Percentiles rank a stretch among this genome's conserved stretches.
These are phyloP conservation scores for Microhierax caerulescens DNA, from an alignment of 2,797 vertebrate species.

Conservation along the genomic window DNA sequence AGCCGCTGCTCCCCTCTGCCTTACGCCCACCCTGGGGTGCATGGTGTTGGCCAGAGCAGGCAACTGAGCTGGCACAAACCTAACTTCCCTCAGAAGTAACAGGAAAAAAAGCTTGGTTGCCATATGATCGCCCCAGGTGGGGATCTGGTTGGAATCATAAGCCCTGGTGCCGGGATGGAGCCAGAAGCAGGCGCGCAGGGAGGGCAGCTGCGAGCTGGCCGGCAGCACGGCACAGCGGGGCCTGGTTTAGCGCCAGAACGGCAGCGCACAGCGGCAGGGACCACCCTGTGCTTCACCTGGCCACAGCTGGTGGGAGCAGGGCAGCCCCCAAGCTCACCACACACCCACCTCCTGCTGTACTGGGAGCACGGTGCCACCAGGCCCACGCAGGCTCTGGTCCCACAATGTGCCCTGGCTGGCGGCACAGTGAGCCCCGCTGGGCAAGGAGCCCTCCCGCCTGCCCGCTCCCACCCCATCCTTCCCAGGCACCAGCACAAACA, in stretches of 20 bases:
- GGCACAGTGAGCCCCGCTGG: background rate
- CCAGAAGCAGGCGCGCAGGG: background rate
- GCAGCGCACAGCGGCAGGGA: accelerated
- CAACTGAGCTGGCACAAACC: background rate
- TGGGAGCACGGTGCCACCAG: background rate
- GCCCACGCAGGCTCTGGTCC: background rate
- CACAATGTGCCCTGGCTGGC: accelerated
- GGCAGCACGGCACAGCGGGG: background rate
- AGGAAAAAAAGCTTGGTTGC: background rate
- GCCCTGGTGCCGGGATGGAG: accelerated
- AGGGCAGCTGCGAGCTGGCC: background rate
- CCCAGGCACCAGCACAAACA: background rate
- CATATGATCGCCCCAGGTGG: no score
- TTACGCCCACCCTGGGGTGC: background rate
- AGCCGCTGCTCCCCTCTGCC: background rate
- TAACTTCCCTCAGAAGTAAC: background rate
- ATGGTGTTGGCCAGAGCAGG: background rate
- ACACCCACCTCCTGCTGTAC: background rate
- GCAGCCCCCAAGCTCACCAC: no score
- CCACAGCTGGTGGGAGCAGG: background rate
- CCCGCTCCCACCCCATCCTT: background rate
- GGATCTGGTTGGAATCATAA: background rate
- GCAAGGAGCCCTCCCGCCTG: background rate
- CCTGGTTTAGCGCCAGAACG: background rate
- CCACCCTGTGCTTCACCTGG: background rate